These are phyloP conservation scores for Knipowitschia caucasica DNA, from an alignment of 2,797 vertebrate genomes.

Conservation along the genomic window DNA sequence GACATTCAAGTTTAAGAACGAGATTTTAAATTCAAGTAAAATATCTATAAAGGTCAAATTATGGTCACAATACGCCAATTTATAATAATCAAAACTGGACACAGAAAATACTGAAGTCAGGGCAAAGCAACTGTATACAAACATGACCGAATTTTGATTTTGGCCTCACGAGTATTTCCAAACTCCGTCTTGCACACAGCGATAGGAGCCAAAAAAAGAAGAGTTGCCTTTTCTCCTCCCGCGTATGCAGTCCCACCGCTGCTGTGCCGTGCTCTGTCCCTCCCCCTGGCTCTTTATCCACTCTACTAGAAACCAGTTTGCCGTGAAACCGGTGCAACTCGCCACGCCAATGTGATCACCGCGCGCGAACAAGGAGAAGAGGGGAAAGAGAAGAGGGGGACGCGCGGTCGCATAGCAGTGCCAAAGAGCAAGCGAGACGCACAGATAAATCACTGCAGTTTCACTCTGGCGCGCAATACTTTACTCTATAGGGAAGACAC, in stretches of 20 bases:
- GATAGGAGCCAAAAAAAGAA: not conserved
- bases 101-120: too few relatives aligned
- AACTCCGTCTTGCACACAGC: too few relatives aligned
- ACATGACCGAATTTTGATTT: too few relatives aligned
- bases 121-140: too few relatives aligned
- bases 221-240: not conserved
- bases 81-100: too few relatives aligned
- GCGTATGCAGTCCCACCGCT: slow-evolving; percentile 13
- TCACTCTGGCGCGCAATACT: slow-evolving; percentile 18
- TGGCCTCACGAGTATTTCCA: not conserved
- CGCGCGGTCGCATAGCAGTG: too few relatives aligned
- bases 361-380: slow-evolving; percentile 11
- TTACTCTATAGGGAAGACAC: slow-evolving; percentile 10
- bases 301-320: slow-evolving; percentile 74
- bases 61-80: too few relatives aligned
- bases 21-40: too few relatives aligned
- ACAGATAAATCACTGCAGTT: slow-evolving; percentile 45
- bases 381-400: not conserved
- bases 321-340: slow-evolving; percentile 62
- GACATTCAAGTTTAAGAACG: too few relatives aligned
- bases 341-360: slow-evolving; percentile 46
- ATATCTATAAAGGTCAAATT: too few relatives aligned
- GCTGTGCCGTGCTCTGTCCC: slow-evolving; percentile 38
- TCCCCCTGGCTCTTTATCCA: slow-evolving; percentile 71
- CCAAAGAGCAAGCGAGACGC: too few relatives aligned